A percentile compares a stretch with the other conserved stretches of the same genome.
phyloP scores from a whole-genome alignment of 1,140 invertebrate species.

The Plodia interpunctella region DNA sequence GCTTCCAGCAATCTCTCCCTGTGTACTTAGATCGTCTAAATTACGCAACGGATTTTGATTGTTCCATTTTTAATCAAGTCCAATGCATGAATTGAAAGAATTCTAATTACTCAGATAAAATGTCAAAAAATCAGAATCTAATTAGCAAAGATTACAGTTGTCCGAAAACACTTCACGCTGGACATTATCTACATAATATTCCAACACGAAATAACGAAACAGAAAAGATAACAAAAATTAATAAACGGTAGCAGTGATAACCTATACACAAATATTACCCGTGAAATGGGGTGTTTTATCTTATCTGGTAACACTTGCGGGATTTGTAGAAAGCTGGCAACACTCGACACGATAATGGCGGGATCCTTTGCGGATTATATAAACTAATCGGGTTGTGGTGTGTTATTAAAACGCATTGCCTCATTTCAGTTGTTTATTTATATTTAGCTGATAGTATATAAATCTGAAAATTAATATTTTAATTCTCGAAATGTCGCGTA shows the following conservation, averaged over 20 bases:
- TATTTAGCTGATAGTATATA: neutral
- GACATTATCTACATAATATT: constrained; percentile 2
- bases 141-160: neutral
- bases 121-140: constrained; percentile 1
- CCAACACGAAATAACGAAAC: neutral
- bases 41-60: too few species aligned
- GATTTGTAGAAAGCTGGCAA: constrained; percentile 41
- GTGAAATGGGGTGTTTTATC: constrained; percentile 31
- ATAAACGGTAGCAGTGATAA: constrained; percentile 53
- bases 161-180: neutral
- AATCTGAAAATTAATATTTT: constrained; percentile 6
- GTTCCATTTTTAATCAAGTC: neutral
- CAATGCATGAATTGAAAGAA: neutral
- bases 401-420: constrained; percentile 2
- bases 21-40: too few species aligned
- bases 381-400: constrained; percentile 11
- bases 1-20: too few species aligned
- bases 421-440: neutral
- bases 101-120: neutral
- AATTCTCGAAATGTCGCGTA: too few species aligned
- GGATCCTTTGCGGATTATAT: neutral
- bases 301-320: constrained; percentile 51
- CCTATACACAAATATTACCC: constrained; percentile 11
- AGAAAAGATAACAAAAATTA: constrained; percentile 46
- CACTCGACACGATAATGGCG: constrained; percentile 29